A percentile compares a stretch with the other conserved stretches of the same genome.
These are phyloP conservation scores for Schizopygopsis malacanthus DNA, from an alignment of 2,797 vertebrate species.

Conservation along the genomic window DNA sequence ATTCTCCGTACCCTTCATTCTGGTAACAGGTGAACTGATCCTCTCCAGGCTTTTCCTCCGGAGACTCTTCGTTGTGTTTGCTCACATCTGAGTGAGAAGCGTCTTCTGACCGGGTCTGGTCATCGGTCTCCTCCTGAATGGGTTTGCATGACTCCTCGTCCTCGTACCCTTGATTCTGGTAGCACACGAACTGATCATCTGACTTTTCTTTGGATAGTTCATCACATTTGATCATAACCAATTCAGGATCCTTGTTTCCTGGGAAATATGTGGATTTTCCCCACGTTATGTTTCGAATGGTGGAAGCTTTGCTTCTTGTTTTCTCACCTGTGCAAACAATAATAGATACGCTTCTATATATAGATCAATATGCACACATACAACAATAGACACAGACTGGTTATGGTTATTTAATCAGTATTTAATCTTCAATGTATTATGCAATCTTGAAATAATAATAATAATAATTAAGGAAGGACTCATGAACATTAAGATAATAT, in stretches of 20 bases:
- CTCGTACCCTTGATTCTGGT: conserved; percentile 62
- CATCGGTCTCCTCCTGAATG: background rate
- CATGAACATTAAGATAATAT: background rate
- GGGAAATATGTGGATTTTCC: conserved; percentile 62
- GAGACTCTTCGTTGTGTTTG: background rate
- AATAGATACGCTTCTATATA: background rate
- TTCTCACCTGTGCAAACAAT: conserved; percentile 24
- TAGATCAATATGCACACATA: background rate
- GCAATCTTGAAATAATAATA: background rate
- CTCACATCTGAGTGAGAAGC: background rate
- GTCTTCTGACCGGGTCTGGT: background rate
- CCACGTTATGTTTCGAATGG: conserved; percentile 69
- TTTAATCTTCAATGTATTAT: background rate
- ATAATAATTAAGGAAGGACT: background rate
- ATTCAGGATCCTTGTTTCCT: conserved; percentile 19
- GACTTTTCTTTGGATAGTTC: background rate
- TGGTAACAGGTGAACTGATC: conserved; percentile 45
- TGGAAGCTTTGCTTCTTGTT: conserved; percentile 23
- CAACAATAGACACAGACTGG: background rate
- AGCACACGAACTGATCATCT: conserved; percentile 33
- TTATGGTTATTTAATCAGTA: background rate
- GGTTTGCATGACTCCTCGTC: conserved; percentile 12
- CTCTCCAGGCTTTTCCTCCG: background rate
- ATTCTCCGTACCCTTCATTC: conserved; percentile 69
- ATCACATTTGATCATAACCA: conserved; percentile 14